Evolutionary conservation across 2,797 vertebrate genomes (phyloP), one percentile per base, ranked within the genome.

Genomic region (Sebastes aleutianus): DNA sequence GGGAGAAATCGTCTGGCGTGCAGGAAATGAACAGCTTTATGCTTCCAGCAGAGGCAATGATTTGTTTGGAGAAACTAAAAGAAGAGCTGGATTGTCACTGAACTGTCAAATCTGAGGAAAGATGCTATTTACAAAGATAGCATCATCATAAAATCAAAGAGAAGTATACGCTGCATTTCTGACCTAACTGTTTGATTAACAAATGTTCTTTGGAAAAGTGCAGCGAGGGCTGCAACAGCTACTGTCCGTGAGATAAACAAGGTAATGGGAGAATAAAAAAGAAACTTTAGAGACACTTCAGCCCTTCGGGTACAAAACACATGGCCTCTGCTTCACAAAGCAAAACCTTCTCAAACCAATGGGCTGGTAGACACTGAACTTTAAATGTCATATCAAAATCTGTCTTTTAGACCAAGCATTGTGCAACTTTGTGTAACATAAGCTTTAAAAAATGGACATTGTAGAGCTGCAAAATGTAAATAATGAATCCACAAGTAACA

Each of bases 21-120:
- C 50, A 74, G 57, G 79, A 85, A 79, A 80, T 74, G 31, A 87
- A 75, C 57, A 63, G 54, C 50, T 36, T 61, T 16, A 27, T 63
- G 11, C 32, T 74, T 82, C 53, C 59, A 84, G 68, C 70, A 43
- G 66, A 18, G 32, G 26, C 70, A 39, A 1, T 3, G 8, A 26
- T 69, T 62, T 31, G 13, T 66, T 84, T 54, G 39, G 43, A 78
- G 74, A 3, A 47, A 26, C 65, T 31, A 58, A 34, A 72, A 76
- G 67, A 68, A 58, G 56, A 83, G 57, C 36, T 53, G 50, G 26
- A 65, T 77, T 29, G 62, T 74, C 20, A 59, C 53, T 32, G 6
- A 78, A 31, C 20, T 71, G 71, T 31, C 57, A 70, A 64, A 76
- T 69, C 32, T 13, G 5, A 78, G 43, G 24, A 68, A 54, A 18